Percentiles rank a stretch among this genome's conserved stretches.
These are phyloP conservation scores for Octodon degus DNA, from an alignment of 2,113 vertebrate genomes.

Conservation along the genomic window DNA sequence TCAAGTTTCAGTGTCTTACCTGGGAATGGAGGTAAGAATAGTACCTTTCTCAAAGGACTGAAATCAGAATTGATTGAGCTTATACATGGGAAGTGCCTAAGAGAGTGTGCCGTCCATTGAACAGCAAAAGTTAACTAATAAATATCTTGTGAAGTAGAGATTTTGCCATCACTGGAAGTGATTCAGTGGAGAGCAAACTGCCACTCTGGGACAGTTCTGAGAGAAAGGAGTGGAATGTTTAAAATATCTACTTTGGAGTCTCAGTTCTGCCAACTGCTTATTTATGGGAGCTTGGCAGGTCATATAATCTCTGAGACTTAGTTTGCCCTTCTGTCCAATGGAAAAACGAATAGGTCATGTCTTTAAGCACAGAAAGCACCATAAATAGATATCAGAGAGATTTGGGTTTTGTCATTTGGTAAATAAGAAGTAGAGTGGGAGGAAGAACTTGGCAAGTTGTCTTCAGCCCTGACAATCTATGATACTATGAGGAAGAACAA, in stretches of 20 bases:
- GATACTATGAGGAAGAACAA: not conserved
- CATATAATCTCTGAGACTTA: not conserved
- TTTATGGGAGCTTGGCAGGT: not conserved
- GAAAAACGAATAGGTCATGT: not conserved
- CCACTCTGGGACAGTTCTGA: not conserved
- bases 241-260: not conserved
- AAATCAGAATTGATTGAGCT: not conserved
- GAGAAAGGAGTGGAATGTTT: not conserved
- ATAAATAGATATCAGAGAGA: not conserved
- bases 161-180: not conserved
- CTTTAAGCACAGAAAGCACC: not conserved
- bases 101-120: not conserved
- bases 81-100: not conserved
- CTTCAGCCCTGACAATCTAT: not conserved
- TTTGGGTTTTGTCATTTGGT: not conserved
- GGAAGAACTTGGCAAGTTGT: not conserved
- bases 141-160: not conserved
- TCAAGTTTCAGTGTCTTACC: not conserved
- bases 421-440: not conserved
- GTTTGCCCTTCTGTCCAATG: not conserved
- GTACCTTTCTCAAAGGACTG: not conserved
- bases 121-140: not conserved
- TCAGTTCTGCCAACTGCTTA: not conserved
- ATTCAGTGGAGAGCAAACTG: not conserved
- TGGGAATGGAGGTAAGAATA: not conserved